A percentile compares a stretch with the other conserved stretches of the same genome.
phyloP scores from a whole-genome alignment of 2,888 invertebrate species.

The Ischnura elegans region DNA sequence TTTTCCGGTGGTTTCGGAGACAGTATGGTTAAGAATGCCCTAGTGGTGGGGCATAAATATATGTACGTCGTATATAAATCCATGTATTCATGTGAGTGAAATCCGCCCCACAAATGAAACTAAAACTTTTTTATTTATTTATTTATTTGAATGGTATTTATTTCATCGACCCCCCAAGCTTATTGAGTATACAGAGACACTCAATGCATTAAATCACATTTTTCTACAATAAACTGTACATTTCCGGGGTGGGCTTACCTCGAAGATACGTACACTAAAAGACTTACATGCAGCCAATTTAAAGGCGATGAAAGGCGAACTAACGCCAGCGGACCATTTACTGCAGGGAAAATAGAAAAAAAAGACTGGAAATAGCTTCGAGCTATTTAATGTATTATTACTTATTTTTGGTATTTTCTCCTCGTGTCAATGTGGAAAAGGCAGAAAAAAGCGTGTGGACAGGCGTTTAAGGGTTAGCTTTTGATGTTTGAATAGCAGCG shows the following conservation, averaged over 20 bases:
- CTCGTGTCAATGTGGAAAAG: background rate
- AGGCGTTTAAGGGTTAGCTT: background rate
- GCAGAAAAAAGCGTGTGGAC: background rate
- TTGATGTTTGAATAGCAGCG: too few species aligned
- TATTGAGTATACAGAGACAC: background rate
- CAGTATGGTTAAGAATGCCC: too few species aligned
- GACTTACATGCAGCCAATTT: constrained; percentile 48
- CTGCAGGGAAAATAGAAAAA: background rate
- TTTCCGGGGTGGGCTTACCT: background rate
- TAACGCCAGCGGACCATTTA: background rate
- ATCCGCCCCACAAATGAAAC: too few species aligned
- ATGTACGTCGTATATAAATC: too few species aligned
- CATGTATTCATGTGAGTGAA: background rate
- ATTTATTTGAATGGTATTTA: too few species aligned
- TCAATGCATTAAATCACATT: background rate
- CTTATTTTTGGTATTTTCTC: too few species aligned
- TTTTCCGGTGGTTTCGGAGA: too few species aligned
- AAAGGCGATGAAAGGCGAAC: constrained; percentile 25
- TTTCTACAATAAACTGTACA: background rate
- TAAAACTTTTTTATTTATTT: too few species aligned
- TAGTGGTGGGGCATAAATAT: too few species aligned
- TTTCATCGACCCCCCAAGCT: background rate
- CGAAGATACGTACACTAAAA: background rate
- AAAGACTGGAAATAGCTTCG: background rate
- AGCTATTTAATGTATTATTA: too few species aligned